Percentiles rank a stretch among this genome's conserved stretches.
Evolutionary conservation across 2,888 invertebrate species (phyloP).

Genomic region (Syrphus vitripennis): DNA sequence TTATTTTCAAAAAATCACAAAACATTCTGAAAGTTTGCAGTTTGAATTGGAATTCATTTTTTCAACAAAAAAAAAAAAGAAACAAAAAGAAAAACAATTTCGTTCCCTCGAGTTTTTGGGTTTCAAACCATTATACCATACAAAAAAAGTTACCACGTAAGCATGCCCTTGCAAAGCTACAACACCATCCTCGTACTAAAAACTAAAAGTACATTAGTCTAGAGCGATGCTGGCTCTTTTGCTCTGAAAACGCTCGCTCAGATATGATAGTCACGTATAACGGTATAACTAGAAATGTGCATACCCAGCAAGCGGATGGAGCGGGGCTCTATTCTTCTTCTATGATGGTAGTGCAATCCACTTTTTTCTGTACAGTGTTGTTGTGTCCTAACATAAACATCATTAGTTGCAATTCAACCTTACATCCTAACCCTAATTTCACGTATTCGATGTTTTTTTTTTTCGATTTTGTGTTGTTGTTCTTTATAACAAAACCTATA

Average conservation of each 20-base stretch:
- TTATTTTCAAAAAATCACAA: not conserved
- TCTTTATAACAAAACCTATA: too few relatives aligned
- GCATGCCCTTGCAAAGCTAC: not conserved
- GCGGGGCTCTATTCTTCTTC: not conserved
- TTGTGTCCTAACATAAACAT: not conserved
- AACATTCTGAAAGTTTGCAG: not conserved
- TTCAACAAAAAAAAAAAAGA: not conserved
- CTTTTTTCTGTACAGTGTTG: not conserved
- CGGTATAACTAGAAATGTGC: too few relatives aligned
- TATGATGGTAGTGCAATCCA: too few relatives aligned
- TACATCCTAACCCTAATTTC: not conserved
- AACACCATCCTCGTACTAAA: not conserved
- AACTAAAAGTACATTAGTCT: not conserved
- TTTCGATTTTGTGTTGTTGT: not conserved
- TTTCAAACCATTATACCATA: not conserved
- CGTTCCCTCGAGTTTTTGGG: not conserved
- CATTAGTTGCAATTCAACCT: not conserved
- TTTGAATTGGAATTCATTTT: not conserved
- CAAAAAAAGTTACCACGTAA: not conserved
- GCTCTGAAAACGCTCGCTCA: not conserved
- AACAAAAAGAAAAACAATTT: not conserved
- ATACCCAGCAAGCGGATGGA: not conserved
- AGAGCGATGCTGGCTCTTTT: not conserved
- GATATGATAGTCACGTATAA: not conserved
- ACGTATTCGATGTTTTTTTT: not conserved